phyloP scores from a whole-genome alignment of 2,888 invertebrate genomes.

The Bellardia bayeri region DNA sequence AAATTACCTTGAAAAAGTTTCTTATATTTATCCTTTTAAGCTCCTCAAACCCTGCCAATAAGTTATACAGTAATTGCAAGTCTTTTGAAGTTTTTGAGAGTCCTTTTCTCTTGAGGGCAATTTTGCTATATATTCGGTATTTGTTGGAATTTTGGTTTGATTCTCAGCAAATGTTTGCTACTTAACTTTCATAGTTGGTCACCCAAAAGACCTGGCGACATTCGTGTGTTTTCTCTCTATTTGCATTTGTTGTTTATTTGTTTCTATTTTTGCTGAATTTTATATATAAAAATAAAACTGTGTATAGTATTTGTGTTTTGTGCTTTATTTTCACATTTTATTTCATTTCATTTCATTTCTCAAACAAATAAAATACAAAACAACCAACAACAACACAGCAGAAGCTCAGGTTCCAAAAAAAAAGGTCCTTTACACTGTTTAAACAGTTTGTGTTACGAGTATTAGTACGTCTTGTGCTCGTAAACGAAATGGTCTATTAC shows the following conservation, averaged over 20 bases:
- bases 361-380: conserved; percentile 35
- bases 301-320: conserved; percentile 28
- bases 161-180: too few species aligned
- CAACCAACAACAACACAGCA: background rate
- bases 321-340: conserved; percentile 30
- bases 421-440: conserved; percentile 69
- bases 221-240: conserved; percentile 27
- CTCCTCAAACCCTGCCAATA: too few species aligned
- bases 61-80: too few species aligned
- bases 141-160: too few species aligned
- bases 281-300: conserved; percentile 16
- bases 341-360: conserved; percentile 33
- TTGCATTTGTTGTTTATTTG: conserved; percentile 35
- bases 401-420: conserved; percentile 30
- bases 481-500: conserved; percentile 54
- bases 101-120: too few species aligned
- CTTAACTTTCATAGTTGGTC: conserved; percentile 20
- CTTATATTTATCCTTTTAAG: too few species aligned
- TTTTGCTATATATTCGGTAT: too few species aligned
- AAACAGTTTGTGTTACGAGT: conserved; percentile 56
- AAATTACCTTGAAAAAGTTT: too few species aligned
- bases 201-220: background rate
- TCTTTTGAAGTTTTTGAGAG: too few species aligned
- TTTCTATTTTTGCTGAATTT: conserved; percentile 22
- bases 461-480: conserved; percentile 6